phyloP scores from a whole-genome alignment of 1,140 invertebrate genomes.

The Bombyx mandarina region DNA sequence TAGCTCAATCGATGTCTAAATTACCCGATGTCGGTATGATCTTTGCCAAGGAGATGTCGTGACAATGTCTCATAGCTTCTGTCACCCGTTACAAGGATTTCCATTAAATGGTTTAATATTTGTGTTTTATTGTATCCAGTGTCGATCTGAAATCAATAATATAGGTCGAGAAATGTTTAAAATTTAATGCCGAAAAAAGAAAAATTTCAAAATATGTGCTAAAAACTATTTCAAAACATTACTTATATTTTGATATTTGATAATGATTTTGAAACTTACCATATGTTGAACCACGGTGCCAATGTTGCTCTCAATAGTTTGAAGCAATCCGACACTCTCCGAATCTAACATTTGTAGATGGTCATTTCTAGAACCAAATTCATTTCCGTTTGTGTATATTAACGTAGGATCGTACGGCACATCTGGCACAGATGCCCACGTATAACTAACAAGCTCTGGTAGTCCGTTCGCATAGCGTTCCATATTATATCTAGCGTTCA shows the following conservation, averaged over 20 bases:
- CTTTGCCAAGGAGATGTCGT: conserved; percentile 24
- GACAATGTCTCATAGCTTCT: conserved; percentile 47
- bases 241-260: no score
- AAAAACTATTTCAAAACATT: no score
- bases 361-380: conserved; percentile 24
- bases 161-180: no score
- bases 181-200: no score
- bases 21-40: conserved; percentile 28
- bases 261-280: conserved; percentile 27
- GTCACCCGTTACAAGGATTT: conserved; percentile 39
- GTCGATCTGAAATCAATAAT: conserved; percentile 31
- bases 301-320: conserved; percentile 50
- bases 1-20: conserved; percentile 10
- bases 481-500: conserved; percentile 49
- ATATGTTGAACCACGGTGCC: conserved; percentile 35
- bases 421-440: conserved; percentile 34
- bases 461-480: conserved; percentile 56
- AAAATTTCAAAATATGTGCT: no score
- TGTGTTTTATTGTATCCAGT: conserved; percentile 46
- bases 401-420: conserved; percentile 50
- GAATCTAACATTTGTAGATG: conserved; percentile 7
- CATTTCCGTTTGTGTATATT: conserved; percentile 53
- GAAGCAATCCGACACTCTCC: conserved; percentile 30
- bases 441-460: conserved; percentile 33
- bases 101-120: conserved; percentile 52